Evolutionary conservation across 2,888 invertebrate genomes (phyloP).

Genomic region (Tuberolachnus salignus): DNA sequence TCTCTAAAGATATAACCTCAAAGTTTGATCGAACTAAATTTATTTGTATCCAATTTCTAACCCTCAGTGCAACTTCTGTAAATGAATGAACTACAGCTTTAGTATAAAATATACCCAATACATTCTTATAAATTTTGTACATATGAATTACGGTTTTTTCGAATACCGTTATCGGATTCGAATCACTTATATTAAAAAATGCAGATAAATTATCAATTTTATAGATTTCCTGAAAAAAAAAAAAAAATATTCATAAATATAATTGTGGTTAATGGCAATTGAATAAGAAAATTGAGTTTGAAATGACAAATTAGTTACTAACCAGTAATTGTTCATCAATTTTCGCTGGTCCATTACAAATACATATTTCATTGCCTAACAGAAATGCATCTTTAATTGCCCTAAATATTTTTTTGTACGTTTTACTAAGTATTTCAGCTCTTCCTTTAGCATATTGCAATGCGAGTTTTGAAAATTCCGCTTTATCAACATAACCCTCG

Average conservation of each 20-base stretch:
- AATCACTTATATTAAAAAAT: neutral
- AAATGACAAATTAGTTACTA: slow-evolving; percentile 4
- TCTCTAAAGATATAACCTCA: neutral
- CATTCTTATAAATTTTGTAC: neutral
- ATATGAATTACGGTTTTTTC: neutral
- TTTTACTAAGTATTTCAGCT: too few species aligned
- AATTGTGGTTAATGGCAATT: neutral
- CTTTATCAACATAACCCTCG: neutral
- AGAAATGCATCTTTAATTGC: slow-evolving; percentile 19
- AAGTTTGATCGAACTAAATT: slow-evolving; percentile 26
- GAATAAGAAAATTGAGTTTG: neutral
- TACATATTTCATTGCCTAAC: neutral
- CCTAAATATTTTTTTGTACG: too few species aligned
- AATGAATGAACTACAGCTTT: neutral
- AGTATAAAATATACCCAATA: slow-evolving; percentile 1
- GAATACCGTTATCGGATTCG: neutral
- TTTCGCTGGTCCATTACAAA: neutral
- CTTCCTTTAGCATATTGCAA: neutral
- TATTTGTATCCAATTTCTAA: slow-evolving; percentile 8
- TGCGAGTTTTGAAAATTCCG: neutral
- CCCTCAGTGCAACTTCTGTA: neutral
- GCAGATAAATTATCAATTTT: neutral
- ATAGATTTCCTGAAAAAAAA: slow-evolving; percentile 35
- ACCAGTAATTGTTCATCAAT: slow-evolving; percentile 4
- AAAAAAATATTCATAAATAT: neutral